Evolutionary conservation across 2,888 invertebrate genomes (phyloP).

Genomic region (Glyphotaelius pellucidus): DNA sequence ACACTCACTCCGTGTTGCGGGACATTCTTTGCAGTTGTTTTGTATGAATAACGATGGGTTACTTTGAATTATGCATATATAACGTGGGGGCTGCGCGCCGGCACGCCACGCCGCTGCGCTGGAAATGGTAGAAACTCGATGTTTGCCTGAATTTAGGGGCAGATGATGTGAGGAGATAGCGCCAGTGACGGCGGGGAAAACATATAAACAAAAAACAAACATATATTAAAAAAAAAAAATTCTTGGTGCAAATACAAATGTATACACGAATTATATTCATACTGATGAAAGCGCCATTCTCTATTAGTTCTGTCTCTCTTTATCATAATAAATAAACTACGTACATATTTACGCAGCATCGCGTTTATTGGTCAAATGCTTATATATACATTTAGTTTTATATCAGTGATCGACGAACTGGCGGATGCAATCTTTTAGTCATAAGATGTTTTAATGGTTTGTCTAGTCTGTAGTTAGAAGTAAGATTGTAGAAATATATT

Average conservation of each 20-base stretch:
- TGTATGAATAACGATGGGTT: slow-evolving; percentile 61
- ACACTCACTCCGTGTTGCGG: slow-evolving; percentile 30
- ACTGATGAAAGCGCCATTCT: too few relatives aligned
- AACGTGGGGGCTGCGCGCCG: slow-evolving; percentile 45
- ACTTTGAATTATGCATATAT: slow-evolving; percentile 55
- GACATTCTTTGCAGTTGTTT: slow-evolving; percentile 61
- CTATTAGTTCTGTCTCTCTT: too few relatives aligned
- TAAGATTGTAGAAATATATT: too few relatives aligned
- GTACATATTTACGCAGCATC: too few relatives aligned
- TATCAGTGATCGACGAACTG: too few relatives aligned
- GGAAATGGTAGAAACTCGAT: slow-evolving; percentile 52
- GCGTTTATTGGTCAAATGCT: too few relatives aligned
- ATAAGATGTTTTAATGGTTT: too few relatives aligned
- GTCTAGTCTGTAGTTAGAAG: too few relatives aligned
- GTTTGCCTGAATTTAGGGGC: slow-evolving; percentile 37
- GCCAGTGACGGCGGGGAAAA: slow-evolving; percentile 23
- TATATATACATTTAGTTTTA: too few relatives aligned
- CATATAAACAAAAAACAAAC: not conserved
- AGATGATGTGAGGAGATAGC: slow-evolving; percentile 38
- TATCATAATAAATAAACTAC: too few relatives aligned
- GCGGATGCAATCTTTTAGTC: too few relatives aligned
- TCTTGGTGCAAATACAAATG: not conserved
- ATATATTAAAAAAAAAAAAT: not conserved
- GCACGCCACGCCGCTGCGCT: slow-evolving; percentile 49
- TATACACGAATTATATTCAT: not conserved